A percentile compares a stretch with the other conserved stretches of the same genome.
These are phyloP conservation scores for Monochamus alternatus DNA, from an alignment of 2,888 invertebrate species.

Conservation along the genomic window DNA sequence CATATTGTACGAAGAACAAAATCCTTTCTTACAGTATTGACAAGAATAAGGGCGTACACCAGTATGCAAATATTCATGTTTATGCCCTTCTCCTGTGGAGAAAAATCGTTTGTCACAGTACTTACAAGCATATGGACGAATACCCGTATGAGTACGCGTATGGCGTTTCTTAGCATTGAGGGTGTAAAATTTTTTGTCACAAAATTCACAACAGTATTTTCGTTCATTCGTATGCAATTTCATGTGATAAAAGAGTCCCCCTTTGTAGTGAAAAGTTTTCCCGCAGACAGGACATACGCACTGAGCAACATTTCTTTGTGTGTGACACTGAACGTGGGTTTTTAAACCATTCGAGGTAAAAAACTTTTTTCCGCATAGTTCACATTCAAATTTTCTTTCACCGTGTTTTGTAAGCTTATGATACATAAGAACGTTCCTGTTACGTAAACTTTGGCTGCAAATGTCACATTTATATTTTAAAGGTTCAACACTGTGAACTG, in stretches of 20 bases:
- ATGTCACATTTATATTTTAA: constrained; percentile 31
- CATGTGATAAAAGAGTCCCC: constrained; percentile 66
- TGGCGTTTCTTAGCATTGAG: constrained; percentile 80
- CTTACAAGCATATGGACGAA: constrained; percentile 83
- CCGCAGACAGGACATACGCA: constrained; percentile 87
- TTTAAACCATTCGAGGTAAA: constrained; percentile 67
- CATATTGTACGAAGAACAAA: constrained; percentile 68
- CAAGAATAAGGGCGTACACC: constrained; percentile 69
- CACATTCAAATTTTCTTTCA: constrained; percentile 73
- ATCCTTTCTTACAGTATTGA: constrained; percentile 69
- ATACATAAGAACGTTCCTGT: constrained; percentile 48
- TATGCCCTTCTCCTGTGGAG: constrained; percentile 75
- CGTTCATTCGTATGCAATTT: constrained; percentile 57
- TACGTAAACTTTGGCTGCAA: constrained; percentile 50
- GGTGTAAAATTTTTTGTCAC: constrained; percentile 56
- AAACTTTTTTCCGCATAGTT: constrained; percentile 80
- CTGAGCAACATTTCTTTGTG: constrained; percentile 75
- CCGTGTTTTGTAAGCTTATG: constrained; percentile 67
- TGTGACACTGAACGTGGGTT: constrained; percentile 36
- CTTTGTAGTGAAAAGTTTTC: constrained; percentile 88
- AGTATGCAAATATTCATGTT: constrained; percentile 68
- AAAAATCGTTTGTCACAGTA: constrained; percentile 85
- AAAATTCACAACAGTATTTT: constrained; percentile 56
- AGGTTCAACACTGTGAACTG: constrained; percentile 2
- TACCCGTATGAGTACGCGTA: constrained; percentile 85